These are phyloP conservation scores for Thymelicus sylvestris DNA, from an alignment of 2,888 invertebrate genomes.

Conservation along the genomic window DNA sequence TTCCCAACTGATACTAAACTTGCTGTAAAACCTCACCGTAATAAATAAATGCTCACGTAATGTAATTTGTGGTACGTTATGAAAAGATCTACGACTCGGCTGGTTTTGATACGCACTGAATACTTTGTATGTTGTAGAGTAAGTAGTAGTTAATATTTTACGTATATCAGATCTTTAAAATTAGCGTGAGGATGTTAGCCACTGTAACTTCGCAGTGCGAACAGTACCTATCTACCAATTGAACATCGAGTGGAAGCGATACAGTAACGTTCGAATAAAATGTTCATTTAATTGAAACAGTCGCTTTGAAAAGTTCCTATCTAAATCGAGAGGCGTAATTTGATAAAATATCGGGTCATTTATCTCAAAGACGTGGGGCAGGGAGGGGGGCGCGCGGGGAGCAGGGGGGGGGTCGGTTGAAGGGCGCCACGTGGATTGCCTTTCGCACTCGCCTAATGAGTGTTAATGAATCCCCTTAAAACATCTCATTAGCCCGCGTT, in stretches of 20 bases:
- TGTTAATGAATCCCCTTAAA: constrained; percentile 7
- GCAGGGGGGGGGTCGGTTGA: background rate
- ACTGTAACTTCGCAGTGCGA: constrained; percentile 23
- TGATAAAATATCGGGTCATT: constrained; percentile 37
- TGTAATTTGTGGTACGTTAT: no score
- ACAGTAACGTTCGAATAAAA: constrained; percentile 36
- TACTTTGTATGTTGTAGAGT: no score
- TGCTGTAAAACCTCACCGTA: no score
- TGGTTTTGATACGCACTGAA: no score
- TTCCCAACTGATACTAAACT: no score
- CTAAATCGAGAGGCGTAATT: constrained; percentile 41
- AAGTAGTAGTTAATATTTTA: background rate
- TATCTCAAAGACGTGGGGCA: constrained; percentile 20
- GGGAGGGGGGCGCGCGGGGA: background rate
- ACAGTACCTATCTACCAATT: background rate
- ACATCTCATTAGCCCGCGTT: constrained; percentile 4
- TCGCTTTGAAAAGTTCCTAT: constrained; percentile 41
- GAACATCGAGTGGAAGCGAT: constrained; percentile 31
- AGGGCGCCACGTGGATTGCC: constrained; percentile 7
- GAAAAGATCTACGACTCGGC: no score
- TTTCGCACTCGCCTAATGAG: constrained; percentile 24
- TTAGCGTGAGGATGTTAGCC: constrained; percentile 28
- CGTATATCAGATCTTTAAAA: background rate
- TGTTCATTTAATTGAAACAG: constrained; percentile 44
- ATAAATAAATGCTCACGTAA: no score